phyloP scores from a whole-genome alignment of 1,140 invertebrate genomes.

The Geopemphigus sp. region DNA sequence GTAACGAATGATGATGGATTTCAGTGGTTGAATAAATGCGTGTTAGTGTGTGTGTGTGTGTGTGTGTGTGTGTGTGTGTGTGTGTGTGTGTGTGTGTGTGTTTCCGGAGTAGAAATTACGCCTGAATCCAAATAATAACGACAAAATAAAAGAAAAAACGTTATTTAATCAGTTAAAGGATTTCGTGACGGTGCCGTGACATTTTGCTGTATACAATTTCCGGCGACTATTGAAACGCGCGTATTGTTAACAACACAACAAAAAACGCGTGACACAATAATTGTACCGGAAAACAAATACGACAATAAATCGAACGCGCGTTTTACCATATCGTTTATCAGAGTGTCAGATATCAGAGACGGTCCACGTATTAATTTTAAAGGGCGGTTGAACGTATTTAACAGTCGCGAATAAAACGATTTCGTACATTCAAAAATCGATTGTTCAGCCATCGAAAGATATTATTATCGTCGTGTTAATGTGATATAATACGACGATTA shows the following conservation, averaged over 20 bases:
- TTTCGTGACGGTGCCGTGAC: constrained; percentile 34
- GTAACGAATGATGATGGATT: background rate
- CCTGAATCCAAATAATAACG: constrained; percentile 12
- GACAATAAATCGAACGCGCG: background rate
- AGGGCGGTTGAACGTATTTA: no score
- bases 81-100: background rate
- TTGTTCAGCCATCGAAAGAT: no score
- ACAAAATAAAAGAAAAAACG: background rate
- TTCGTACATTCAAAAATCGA: no score
- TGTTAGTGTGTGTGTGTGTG: constrained; percentile 7
- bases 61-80: constrained; percentile 1
- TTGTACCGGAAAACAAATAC: background rate
- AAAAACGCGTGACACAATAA: background rate
- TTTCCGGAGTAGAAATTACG: background rate
- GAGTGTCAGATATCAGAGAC: no score
- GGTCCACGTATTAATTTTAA: no score
- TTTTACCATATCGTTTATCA: no score
- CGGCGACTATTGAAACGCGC: background rate
- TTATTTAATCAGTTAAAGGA: constrained; percentile 9
- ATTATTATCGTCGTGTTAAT: no score
- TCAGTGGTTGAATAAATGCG: background rate
- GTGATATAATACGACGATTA: no score
- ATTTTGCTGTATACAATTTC: background rate
- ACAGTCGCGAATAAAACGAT: no score
- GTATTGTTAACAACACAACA: background rate